phyloP scores from a whole-genome alignment of 92 coral and sea anemone genomes.

The Actinostola sp. region DNA sequence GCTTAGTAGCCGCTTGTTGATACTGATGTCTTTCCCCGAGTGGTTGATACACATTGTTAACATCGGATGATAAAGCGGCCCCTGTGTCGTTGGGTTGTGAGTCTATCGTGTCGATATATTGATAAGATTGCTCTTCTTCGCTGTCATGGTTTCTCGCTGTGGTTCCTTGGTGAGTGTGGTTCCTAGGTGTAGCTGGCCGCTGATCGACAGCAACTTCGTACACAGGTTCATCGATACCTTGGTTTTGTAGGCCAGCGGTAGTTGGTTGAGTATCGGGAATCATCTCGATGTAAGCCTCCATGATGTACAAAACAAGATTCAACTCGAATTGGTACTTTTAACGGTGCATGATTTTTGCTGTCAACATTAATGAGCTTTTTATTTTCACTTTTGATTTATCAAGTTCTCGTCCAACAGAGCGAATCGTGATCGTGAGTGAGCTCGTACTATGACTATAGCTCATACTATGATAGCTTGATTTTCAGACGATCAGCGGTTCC shows the following conservation, averaged over 20 bases:
- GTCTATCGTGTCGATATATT: neutral
- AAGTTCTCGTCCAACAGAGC: no score
- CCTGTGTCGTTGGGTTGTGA: neutral
- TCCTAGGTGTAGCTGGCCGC: neutral
- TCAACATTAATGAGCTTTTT: no score
- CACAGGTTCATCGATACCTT: neutral
- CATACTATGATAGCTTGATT: no score
- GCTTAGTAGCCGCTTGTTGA: neutral
- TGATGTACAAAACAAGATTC: no score
- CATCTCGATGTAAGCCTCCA: neutral
- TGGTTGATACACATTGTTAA: neutral
- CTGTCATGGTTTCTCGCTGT: neutral
- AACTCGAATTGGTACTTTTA: neutral
- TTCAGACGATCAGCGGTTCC: no score
- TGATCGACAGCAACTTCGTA: neutral
- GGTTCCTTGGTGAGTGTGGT: neutral
- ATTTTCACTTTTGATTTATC: no score
- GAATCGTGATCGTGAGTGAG: no score
- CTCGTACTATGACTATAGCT: no score
- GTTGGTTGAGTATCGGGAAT: neutral
- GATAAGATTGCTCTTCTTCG: neutral
- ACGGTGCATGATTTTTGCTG: neutral
- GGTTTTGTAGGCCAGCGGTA: neutral
- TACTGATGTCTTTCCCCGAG: neutral
- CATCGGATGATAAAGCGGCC: neutral